Percentiles rank a stretch among this genome's conserved stretches.
Conservation (phyloP, 2,113 vertebrate species). For the Leucoraja erinaceus region DNA sequence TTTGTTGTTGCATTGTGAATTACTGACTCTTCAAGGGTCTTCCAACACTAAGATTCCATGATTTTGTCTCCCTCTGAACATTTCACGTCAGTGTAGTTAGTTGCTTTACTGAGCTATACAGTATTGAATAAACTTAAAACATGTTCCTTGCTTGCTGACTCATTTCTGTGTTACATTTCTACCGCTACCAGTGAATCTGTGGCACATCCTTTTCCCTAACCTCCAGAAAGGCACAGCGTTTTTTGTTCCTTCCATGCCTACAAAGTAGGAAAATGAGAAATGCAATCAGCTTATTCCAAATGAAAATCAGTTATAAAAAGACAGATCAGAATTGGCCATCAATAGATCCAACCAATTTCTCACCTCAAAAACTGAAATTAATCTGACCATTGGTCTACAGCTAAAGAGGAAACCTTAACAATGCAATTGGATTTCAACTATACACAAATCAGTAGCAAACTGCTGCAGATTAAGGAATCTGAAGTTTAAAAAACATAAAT, state of each 20-base stretch:
- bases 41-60: conserved; percentile 21
- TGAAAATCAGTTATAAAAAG: neutral
- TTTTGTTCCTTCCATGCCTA: conserved; percentile 33
- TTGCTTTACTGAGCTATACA: conserved; percentile 4
- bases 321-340: neutral
- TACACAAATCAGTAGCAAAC: neutral
- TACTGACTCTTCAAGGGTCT: neutral
- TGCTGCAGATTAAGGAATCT: no score
- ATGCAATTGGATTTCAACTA: neutral
- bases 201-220: conserved; percentile 25
- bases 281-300: conserved; percentile 18
- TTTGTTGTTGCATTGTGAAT: neutral
- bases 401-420: neutral
- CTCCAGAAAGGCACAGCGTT: neutral
- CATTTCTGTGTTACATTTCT: conserved; percentile 10
- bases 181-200: conserved; percentile 30
- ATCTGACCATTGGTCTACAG: neutral
- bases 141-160: conserved; percentile 14
- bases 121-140: neutral
- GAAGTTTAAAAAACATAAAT: no score
- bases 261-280: conserved; percentile 30
- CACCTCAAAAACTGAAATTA: neutral
- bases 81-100: neutral
- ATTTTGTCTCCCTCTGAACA: neutral
- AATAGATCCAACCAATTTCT: no score